Evolutionary conservation across 2,113 vertebrate genomes (phyloP), one percentile per base, ranked within the genome.

Genomic region (Balaenoptera acutorostrata): DNA sequence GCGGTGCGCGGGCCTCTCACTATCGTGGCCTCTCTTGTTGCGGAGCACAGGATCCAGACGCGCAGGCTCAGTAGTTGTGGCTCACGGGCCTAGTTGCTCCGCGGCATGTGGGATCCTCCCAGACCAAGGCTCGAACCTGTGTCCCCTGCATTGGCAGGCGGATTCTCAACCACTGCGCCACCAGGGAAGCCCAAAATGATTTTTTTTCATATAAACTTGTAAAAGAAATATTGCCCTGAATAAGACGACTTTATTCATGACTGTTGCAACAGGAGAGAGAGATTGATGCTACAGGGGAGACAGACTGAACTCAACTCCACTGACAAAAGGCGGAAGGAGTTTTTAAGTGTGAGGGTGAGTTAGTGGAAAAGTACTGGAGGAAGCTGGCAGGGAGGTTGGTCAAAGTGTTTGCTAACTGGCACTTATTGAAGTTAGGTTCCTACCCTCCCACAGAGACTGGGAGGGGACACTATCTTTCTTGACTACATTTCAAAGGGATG

Each of bases 401-500:
- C 33, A 85, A 6, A 44, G 46, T 49, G 25, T 95, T 93, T 91
- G 44, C 36, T 88, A 59, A 92, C 13, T n/a, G 66, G 5, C 33
- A 36, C 27, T 86, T 88, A 77, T 0, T 46, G 66, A 69, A 88
- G 23, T 75, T 52, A 64, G 57, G 29, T 12, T 81, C 9, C 6
- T 71, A 52, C 6, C 1, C 8, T 72, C 64, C 46, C 52, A 20
- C 15, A 75, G 33, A 88, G 23, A 52, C 36, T 46, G 18, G 39
- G 20, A 88, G 80, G 13, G 49, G 36, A 31, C 59, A 17, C 33
- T 81, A 9, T 81, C 39, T 93, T 90, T 94, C 44, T 71, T 93
- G 59, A 94, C 72, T 81, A n/a, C 11, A 55, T 96, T 91, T 93
- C 31, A 86, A 89, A 92, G 72, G 4, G n/a, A 82, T 89, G 66